Base-by-base conservation (phyloP, 2,888 invertebrate species). In the Caenorhabditis sp. region DNA sequence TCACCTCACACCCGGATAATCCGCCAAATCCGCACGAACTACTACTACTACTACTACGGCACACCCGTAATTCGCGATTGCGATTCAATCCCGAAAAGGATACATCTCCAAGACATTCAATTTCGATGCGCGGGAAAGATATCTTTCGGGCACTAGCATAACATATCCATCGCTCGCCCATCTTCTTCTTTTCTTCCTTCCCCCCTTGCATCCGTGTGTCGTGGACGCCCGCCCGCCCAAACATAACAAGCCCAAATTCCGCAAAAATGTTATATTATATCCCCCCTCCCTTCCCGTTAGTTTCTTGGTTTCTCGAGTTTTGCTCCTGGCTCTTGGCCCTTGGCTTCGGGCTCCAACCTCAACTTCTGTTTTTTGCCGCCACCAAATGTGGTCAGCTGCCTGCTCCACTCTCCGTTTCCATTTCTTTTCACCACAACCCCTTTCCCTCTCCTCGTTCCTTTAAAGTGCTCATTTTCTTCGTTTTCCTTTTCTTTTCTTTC, bases 51-150 rank as follows among this genome's bases (percentile, higher is more conserved):
- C n/a, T n/a, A n/a, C n/a, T n/a, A n/a, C n/a, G n/a, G n/a, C n/a
- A n/a, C n/a, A n/a, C n/a, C n/a, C n/a, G n/a, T n/a, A n/a, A n/a
- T n/a, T n/a, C n/a, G n/a, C n/a, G n/a, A n/a, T n/a, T n/a, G n/a
- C n/a, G n/a, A n/a, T n/a, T n/a, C n/a, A n/a, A n/a, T n/a, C n/a
- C n/a, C n/a, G n/a, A n/a, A n/a, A n/a, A n/a, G 35, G 35, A 13
- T 2, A 9, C 35, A 9, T 9, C 13, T 35, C 9, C 58, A 58
- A 68, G 58, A 68, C 68, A 68, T 68, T 68, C 68, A 68, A 68
- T 58, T 68, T 68, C 58, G 68, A 68, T 68, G 68, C 68, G 68
- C 68, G 58, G 45, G 48, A 68, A 68, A 68, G 68, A 68, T 68
- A 68, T 68, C 68, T 50, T 32, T 58, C 58, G 58, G 41, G 50